These are phyloP conservation scores for Chironomus tentans DNA, from an alignment of 2,888 invertebrate species.

Conservation along the genomic window DNA sequence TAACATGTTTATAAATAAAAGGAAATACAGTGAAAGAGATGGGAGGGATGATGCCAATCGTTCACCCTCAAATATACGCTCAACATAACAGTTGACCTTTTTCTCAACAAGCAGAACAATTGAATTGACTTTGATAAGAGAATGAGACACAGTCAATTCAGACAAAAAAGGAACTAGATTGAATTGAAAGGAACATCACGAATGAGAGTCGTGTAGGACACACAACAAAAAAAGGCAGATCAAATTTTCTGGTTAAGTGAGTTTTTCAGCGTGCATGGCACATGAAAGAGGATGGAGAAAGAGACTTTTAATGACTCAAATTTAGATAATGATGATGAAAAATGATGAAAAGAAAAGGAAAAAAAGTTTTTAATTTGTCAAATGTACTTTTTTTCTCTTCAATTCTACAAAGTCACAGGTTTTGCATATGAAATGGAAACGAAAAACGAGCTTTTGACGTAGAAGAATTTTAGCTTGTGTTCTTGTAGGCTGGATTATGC, in stretches of 20 bases:
- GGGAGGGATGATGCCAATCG: not conserved
- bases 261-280: not conserved
- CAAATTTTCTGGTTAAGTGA: constrained; percentile 20
- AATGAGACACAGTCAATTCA: too few species aligned
- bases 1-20: not conserved
- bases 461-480: too few species aligned
- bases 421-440: constrained; percentile 14
- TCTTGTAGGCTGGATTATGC: too few species aligned
- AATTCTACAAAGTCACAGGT: not conserved
- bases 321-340: not conserved
- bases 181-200: not conserved
- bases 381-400: constrained; percentile 8
- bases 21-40: not conserved
- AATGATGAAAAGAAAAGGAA: too few species aligned
- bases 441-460: too few species aligned
- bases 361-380: constrained; percentile 12
- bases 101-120: constrained; percentile 4
- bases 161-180: too few species aligned
- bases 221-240: not conserved
- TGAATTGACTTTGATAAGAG: constrained; percentile 15
- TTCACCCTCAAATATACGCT: constrained; percentile 9
- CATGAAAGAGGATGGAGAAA: not conserved
- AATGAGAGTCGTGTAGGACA: too few species aligned
- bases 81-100: constrained; percentile 9
- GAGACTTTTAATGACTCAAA: not conserved